Conservation (phyloP, 2,888 invertebrate genomes). For the Lepeophtheirus nordmannii region DNA sequence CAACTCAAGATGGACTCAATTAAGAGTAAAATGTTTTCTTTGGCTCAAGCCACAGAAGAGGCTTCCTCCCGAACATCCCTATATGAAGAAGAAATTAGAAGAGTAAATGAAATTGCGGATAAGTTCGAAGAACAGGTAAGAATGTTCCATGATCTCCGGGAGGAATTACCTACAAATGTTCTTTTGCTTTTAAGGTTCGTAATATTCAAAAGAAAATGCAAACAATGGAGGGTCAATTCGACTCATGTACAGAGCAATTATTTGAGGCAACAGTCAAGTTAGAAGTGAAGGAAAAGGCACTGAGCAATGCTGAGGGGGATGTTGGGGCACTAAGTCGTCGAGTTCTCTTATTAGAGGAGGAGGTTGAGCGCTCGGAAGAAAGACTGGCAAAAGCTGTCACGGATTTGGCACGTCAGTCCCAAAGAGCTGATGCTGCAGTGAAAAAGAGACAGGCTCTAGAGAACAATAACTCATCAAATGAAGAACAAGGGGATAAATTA, state of each 20-base stretch:
- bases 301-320: conserved; percentile 18
- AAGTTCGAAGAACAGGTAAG: conserved; percentile 3
- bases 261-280: conserved; percentile 16
- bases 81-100: conserved; percentile 11
- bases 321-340: conserved; percentile 5
- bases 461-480: conserved; percentile 12
- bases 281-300: conserved; percentile 18
- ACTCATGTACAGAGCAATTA: conserved; percentile 9
- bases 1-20: conserved; percentile 18
- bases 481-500: conserved; percentile 13
- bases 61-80: not conserved
- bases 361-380: conserved; percentile 4
- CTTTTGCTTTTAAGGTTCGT: not conserved
- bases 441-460: conserved; percentile 11
- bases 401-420: conserved; percentile 5
- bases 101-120: conserved; percentile 14
- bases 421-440: conserved; percentile 19
- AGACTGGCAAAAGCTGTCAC: conserved; percentile 10
- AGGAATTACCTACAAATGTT: not conserved
- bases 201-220: conserved; percentile 23
- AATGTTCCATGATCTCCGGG: not conserved
- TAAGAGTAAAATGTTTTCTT: conserved; percentile 17
- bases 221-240: conserved; percentile 14
- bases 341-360: conserved; percentile 15
- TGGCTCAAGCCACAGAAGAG: conserved; percentile 17